Conservation (phyloP, 2,888 invertebrate genomes). For the Tinea semifulvella region DNA sequence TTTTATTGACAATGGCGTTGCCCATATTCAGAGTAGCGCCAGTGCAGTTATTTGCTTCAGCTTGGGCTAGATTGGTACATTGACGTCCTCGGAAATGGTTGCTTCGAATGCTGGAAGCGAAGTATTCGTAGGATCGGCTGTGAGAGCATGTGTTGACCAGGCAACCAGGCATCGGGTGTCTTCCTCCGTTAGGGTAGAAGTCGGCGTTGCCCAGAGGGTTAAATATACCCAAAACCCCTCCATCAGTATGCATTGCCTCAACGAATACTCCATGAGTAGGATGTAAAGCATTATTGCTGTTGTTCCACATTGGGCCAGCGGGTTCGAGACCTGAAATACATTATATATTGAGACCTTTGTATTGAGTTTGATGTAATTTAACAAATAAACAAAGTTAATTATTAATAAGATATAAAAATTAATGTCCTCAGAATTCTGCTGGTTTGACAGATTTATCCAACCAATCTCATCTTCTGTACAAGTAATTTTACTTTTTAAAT, state of each 20-base stretch:
- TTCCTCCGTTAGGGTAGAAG: conserved; percentile 31
- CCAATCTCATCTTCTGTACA: too few relatives aligned
- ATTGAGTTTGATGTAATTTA: too few relatives aligned
- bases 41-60: conserved; percentile 8
- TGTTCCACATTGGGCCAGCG: conserved; percentile 16
- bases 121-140: conserved; percentile 19
- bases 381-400: too few relatives aligned
- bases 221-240: conserved; percentile 24
- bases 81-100: conserved; percentile 18
- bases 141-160: conserved; percentile 21
- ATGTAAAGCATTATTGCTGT: conserved; percentile 18
- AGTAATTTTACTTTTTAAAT: background rate
- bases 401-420: too few relatives aligned
- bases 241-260: conserved; percentile 31
- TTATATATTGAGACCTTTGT: too few relatives aligned
- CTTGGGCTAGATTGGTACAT: conserved; percentile 17
- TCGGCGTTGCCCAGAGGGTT: conserved; percentile 25
- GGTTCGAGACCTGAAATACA: conserved; percentile 19
- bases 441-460: too few relatives aligned
- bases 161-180: conserved; percentile 20
- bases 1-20: conserved; percentile 18
- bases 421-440: too few relatives aligned
- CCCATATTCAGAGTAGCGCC: conserved; percentile 19
- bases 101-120: conserved; percentile 20
- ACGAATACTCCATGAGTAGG: conserved; percentile 26